Evolutionary conservation across 2,113 vertebrate species (phyloP).

Genomic region (Tachysurus vachellii): DNA sequence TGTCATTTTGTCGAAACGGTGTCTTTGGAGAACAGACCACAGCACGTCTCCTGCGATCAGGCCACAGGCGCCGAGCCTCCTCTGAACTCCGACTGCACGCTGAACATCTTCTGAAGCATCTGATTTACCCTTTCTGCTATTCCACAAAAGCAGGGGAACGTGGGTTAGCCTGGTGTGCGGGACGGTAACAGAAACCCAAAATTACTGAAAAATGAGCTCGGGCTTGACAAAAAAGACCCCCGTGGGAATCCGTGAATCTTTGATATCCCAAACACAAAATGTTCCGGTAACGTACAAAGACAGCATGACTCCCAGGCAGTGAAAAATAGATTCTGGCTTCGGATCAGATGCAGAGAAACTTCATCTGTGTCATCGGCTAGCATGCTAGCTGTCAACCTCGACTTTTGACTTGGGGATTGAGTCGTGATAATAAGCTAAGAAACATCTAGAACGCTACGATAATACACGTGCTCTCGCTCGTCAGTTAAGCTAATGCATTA

Average conservation of each 20-base stretch:
- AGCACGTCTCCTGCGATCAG: conserved; percentile 52
- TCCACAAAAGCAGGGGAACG: background rate
- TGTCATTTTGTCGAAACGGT: conserved; percentile 40
- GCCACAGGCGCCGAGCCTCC: conserved; percentile 43
- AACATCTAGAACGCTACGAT: background rate
- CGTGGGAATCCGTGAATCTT: conserved; percentile 4
- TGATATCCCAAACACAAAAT: background rate
- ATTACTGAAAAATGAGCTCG: conserved; percentile 3
- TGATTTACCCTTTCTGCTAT: conserved; percentile 46
- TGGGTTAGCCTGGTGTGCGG: background rate
- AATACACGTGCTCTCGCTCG: too few species aligned
- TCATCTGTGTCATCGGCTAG: background rate
- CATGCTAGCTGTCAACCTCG: background rate
- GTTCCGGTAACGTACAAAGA: conserved; percentile 8
- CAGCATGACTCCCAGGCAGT: conserved; percentile 1
- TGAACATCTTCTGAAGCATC: conserved; percentile 52
- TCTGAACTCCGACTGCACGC: background rate
- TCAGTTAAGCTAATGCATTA: background rate
- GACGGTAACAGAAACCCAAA: conserved; percentile 6
- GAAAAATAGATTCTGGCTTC: conserved; percentile 23
- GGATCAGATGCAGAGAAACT: background rate
- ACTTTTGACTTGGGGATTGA: background rate
- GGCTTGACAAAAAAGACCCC: background rate
- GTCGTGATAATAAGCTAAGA: background rate
- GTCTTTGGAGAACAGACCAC: conserved; percentile 31